Percentiles rank a stretch among this genome's conserved stretches.
phyloP scores from a whole-genome alignment of 2,797 vertebrate species.

The Myotis pilosus region DNA sequence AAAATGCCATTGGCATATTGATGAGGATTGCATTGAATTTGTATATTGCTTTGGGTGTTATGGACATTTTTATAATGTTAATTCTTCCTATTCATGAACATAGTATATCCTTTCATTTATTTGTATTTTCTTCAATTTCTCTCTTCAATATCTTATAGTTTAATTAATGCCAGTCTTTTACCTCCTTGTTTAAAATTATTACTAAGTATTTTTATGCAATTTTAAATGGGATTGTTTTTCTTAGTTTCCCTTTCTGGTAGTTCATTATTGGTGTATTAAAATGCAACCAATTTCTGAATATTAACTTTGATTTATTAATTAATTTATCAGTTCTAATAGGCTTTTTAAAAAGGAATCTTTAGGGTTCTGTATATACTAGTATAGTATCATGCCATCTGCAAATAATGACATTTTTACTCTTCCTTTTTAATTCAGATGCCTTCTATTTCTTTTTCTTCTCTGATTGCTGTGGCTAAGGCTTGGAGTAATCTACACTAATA shows the following conservation, averaged over 20 bases:
- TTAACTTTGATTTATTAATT: neutral
- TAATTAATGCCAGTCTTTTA: neutral
- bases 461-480: neutral
- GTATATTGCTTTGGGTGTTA: neutral
- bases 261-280: neutral
- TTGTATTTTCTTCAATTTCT: neutral
- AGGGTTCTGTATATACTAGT: neutral
- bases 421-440: neutral
- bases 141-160: neutral
- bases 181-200: neutral
- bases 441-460: neutral
- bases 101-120: neutral
- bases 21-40: neutral
- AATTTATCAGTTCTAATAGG: neutral
- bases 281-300: neutral
- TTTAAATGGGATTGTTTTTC: neutral
- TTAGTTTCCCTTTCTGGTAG: neutral
- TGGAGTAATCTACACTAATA: too few relatives aligned
- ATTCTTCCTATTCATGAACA: neutral
- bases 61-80: neutral
- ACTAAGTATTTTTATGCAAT: neutral
- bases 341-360: neutral
- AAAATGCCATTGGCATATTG: neutral
- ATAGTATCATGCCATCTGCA: neutral
- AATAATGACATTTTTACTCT: neutral